phyloP scores from a whole-genome alignment of 2,113 vertebrate species.

The Crotalus helleri region DNA sequence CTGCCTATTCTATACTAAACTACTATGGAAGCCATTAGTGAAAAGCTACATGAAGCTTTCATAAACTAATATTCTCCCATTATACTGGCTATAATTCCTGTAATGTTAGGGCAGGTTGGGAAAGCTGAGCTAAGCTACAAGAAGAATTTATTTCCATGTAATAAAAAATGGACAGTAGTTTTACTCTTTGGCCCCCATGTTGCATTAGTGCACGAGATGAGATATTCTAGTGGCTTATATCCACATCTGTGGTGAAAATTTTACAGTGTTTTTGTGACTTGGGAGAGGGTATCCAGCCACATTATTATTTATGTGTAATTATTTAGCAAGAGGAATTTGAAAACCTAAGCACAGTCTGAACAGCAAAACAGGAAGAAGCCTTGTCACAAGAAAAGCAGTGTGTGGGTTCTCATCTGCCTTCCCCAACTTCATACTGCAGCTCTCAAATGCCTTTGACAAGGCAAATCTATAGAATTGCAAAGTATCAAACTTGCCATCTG shows the following conservation, averaged over 20 bases:
- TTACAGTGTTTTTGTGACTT: neutral
- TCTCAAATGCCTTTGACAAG: neutral
- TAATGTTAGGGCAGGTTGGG: neutral
- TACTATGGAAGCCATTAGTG: neutral
- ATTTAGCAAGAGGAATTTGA: neutral
- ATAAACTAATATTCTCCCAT: neutral
- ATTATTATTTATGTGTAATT: neutral
- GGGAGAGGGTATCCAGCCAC: neutral
- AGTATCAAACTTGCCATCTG: neutral
- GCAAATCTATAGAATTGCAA: neutral
- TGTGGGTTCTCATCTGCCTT: neutral
- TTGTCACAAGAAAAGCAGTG: fast-evolving
- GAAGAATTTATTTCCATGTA: neutral
- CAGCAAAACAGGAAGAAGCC: neutral
- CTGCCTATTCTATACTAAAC: neutral
- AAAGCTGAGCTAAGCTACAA: neutral
- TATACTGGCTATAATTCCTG: neutral
- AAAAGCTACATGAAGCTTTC: neutral
- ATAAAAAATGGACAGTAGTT: neutral
- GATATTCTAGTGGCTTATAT: neutral
- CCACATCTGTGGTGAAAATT: neutral
- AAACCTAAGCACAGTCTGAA: neutral
- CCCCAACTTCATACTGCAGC: neutral
- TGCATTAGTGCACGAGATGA: neutral
- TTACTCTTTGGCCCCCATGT: neutral